These are phyloP conservation scores for Pungitius pungitius DNA, from an alignment of 2,113 vertebrate species.

Conservation along the genomic window DNA sequence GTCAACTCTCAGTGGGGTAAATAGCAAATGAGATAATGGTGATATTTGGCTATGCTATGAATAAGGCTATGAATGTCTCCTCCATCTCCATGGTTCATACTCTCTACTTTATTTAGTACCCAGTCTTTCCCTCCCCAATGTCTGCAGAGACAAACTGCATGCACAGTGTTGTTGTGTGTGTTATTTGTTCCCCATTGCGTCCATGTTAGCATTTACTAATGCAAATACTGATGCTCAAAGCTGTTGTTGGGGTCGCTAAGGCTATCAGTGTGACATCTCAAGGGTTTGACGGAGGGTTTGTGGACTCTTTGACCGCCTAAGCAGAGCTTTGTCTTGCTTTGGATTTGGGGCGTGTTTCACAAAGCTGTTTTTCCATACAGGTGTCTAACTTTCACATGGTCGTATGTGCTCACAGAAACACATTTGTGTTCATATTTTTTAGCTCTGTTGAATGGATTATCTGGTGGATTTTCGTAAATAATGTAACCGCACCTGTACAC, in stretches of 20 bases:
- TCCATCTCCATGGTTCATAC: slow-evolving; percentile 60
- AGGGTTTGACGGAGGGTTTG: slow-evolving; percentile 64
- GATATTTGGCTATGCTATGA: slow-evolving; percentile 78
- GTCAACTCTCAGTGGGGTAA: slow-evolving; percentile 96
- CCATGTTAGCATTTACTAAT: slow-evolving; percentile 71
- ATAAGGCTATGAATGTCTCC: slow-evolving; percentile 68
- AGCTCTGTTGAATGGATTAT: slow-evolving; percentile 22
- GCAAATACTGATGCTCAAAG: slow-evolving; percentile 57
- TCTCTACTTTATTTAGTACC: slow-evolving; percentile 43
- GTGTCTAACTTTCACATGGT: slow-evolving; percentile 77
- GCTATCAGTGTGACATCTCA: slow-evolving; percentile 43
- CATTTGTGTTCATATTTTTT: slow-evolving; percentile 23
- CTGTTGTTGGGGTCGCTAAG: slow-evolving; percentile 17
- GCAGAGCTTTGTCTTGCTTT: slow-evolving; percentile 77
- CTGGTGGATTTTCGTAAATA: slow-evolving; percentile 23
- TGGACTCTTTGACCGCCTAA: slow-evolving; percentile 59
- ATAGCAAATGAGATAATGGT: slow-evolving; percentile 80
- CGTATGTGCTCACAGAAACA: slow-evolving; percentile 34
- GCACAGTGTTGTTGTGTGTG: slow-evolving; percentile 65
- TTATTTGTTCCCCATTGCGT: slow-evolving; percentile 59
- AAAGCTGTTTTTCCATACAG: slow-evolving; percentile 70
- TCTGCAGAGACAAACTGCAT: slow-evolving; percentile 74
- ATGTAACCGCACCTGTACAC: slow-evolving; percentile 23
- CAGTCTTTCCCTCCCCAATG: slow-evolving; percentile 31
- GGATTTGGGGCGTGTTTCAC: slow-evolving; percentile 71